These are phyloP conservation scores for Drosophila kurseongensis DNA, from an alignment of 1,140 invertebrate species.

Conservation along the genomic window DNA sequence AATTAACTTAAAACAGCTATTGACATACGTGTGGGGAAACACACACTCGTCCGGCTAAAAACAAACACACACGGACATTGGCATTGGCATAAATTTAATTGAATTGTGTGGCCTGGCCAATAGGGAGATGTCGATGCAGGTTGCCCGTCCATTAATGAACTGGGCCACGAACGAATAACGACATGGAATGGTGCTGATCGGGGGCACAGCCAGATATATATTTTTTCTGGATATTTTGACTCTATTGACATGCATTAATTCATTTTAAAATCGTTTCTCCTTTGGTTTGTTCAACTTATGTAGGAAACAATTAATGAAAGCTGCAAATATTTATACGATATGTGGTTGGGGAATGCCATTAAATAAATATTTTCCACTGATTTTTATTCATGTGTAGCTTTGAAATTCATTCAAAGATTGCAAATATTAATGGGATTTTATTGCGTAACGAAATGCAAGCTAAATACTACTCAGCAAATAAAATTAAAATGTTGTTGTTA, in stretches of 20 bases:
- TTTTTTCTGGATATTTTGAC: not conserved
- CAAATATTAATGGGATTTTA: not conserved
- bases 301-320: slow-evolving; percentile 25
- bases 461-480: not conserved
- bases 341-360: slow-evolving; percentile 5
- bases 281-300: slow-evolving; percentile 16
- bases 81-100: slow-evolving; percentile 77
- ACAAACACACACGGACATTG: slow-evolving; percentile 35
- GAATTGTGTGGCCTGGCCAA: slow-evolving; percentile 45
- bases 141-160: slow-evolving; percentile 46
- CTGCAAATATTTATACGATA: slow-evolving; percentile 5
- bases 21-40: slow-evolving; percentile 41
- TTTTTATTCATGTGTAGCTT: slow-evolving; percentile 4
- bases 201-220: slow-evolving; percentile 11
- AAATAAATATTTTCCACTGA: slow-evolving; percentile 2
- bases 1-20: slow-evolving; percentile 79
- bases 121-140: slow-evolving; percentile 19
- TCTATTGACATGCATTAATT: slow-evolving; percentile 15
- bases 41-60: slow-evolving; percentile 1
- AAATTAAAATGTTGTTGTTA: no score
- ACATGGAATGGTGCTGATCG: not conserved
- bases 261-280: slow-evolving; percentile 15
- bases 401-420: not conserved
- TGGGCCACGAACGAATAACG: slow-evolving; percentile 34
- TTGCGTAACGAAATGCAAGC: not conserved